Conservation (phyloP, 1,140 invertebrate genomes). For the Mya arenaria region DNA sequence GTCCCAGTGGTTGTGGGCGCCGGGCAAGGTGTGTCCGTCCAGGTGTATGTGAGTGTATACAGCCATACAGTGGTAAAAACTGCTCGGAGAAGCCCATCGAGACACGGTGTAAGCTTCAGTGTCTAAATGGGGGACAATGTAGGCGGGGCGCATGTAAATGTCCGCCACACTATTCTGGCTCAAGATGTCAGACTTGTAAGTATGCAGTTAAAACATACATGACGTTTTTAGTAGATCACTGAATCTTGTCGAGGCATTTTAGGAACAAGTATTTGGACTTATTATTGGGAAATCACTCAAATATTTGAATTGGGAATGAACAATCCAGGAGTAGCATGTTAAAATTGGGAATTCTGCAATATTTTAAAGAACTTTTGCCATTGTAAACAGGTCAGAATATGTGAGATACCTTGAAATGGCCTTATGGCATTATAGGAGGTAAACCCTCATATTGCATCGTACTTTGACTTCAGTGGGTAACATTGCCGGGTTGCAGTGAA, state of each 20-base stretch:
- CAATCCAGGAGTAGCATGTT: neutral
- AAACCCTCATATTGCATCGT: no score
- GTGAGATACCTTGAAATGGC: no score
- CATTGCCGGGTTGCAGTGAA: neutral
- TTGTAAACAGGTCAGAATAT: no score
- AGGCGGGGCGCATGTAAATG: conserved; percentile 73
- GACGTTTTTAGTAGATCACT: neutral
- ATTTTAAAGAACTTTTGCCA: no score
- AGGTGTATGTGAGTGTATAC: conserved; percentile 73
- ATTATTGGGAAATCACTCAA: neutral
- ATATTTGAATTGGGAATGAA: neutral
- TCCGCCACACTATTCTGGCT: conserved; percentile 67
- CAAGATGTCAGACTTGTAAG: conserved; percentile 74
- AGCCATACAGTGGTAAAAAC: conserved; percentile 72
- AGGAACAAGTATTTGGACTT: neutral
- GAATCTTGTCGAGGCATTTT: neutral
- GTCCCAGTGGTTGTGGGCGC: conserved; percentile 71
- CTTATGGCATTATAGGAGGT: no score
- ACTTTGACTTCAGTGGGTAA: no score
- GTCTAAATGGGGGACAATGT: conserved; percentile 75
- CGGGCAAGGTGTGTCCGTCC: conserved; percentile 74
- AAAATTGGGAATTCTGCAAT: neutral
- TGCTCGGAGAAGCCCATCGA: conserved; percentile 62
- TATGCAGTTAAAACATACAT: conserved; percentile 21
- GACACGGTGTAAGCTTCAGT: conserved; percentile 66